These are phyloP conservation scores for Himalopsyche japonica DNA, from an alignment of 2,888 invertebrate species.

Conservation along the genomic window DNA sequence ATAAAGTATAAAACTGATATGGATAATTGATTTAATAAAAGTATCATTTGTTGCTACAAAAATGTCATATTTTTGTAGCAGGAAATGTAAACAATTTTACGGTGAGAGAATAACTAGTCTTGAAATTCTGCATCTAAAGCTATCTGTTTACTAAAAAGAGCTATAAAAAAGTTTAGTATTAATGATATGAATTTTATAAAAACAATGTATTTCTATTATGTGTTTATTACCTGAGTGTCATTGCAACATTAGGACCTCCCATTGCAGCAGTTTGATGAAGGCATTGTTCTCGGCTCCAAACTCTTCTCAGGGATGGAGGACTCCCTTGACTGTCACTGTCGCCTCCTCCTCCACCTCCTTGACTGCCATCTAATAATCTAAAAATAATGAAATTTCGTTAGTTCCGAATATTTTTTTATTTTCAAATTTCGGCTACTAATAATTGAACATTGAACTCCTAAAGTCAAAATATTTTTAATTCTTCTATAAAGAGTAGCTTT, in stretches of 20 bases:
- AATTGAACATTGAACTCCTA: too few relatives aligned
- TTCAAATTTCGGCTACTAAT: too few relatives aligned
- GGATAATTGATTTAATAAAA: too few relatives aligned
- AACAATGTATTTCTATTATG: not conserved
- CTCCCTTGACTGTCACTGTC: constrained; percentile 41
- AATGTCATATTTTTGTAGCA: too few relatives aligned
- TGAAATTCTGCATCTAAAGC: not conserved
- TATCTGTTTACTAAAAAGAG: not conserved
- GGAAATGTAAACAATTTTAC: not conserved
- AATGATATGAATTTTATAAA: too few relatives aligned
- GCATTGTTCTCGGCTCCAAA: constrained; percentile 77
- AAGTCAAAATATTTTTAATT: too few relatives aligned
- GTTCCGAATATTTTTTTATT: too few relatives aligned
- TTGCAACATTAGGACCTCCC: constrained; percentile 63
- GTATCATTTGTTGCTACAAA: too few relatives aligned
- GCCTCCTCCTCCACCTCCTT: constrained; percentile 38
- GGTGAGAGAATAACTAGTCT: not conserved
- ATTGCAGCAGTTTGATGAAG: constrained; percentile 73
- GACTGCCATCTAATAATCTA: constrained; percentile 20
- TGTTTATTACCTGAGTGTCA: constrained; percentile 48
- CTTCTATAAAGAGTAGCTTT: too few relatives aligned
- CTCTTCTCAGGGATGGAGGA: constrained; percentile 54
- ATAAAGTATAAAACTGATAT: too few relatives aligned
- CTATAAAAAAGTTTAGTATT: too few relatives aligned
- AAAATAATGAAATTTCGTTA: not conserved